Base-by-base conservation (phyloP, 2,797 vertebrate genomes). In the Morus bassanus region DNA sequence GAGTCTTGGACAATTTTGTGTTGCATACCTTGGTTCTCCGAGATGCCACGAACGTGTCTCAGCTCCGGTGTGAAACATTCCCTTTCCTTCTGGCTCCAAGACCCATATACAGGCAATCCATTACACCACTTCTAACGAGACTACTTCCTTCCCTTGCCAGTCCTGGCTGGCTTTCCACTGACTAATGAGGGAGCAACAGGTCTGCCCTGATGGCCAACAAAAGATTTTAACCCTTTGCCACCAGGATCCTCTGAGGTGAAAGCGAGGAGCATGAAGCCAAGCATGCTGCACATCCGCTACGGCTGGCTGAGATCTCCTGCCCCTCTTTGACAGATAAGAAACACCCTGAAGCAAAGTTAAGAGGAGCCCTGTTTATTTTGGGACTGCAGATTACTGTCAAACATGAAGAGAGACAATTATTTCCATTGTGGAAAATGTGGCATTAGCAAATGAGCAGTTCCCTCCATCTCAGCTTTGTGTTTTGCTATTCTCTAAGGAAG, bases 341-440 rank as follows among this genome's bases (percentile, higher is more conserved):
- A 94, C 60, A 93, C 67, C 94, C 96, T 37, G 56, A 73, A 89
- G 91, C 90, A 65, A 95, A 68, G 67, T 31, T 92, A 65, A 86
- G 93, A 96, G 69, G 88, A 91, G 53, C 23, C 53, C n/a, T 89
- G 86, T 76, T 94, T 86, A 51, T 81, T 90, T 87, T 76, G n/a
- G 70, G 93, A 78, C 64, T 67, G 33, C 35, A 74, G 95, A 80
- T 89, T 87, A 87, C 74, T 89, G 77, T 84, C 94, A 76, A 95
- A 84, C 70, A 43, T 72, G 64, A 82, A 85, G 54, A 54, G 68
- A 76, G 28, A 76, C 65, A 50, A 65, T 73, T 80, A 89, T 93
- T 94, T 97, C 97, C 93, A 51, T 76, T 84, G 88, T 95, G 95
- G 96, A 93, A 96, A 96, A 96, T 69, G 95, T 78, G 88, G 93